Percentiles rank a stretch among this genome's conserved stretches.
Conservation (phyloP, 2,797 vertebrate genomes). For the Arctocebus calabarensis region DNA sequence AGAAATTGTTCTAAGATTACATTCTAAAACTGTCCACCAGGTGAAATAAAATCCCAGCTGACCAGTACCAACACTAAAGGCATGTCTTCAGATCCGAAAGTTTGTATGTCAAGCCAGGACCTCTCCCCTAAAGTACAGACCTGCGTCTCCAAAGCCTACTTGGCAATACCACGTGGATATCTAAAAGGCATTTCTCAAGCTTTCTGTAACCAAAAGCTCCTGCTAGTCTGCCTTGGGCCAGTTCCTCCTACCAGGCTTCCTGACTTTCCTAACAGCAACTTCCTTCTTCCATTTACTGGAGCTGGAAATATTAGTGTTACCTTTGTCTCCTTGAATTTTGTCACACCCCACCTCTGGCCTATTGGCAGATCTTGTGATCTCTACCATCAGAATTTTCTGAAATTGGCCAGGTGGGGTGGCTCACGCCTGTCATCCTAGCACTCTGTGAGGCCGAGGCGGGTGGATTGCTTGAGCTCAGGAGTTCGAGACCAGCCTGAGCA, state of each 20-base stretch:
- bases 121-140: neutral
- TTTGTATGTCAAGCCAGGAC: neutral
- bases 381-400: conserved; percentile 32
- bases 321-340: conserved; percentile 24
- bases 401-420: neutral
- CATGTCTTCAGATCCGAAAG: neutral
- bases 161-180: neutral
- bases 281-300: neutral
- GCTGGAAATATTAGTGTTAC: neutral
- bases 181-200: neutral
- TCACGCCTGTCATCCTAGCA: no score
- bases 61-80: neutral
- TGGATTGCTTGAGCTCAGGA: no score
- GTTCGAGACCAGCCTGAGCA: no score
- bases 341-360: neutral
- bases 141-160: neutral
- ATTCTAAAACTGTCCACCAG: neutral
- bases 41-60: conserved; percentile 21
- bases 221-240: neutral
- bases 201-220: neutral
- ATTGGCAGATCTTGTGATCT: neutral
- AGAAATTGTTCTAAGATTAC: neutral
- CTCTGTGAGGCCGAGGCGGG: no score
- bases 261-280: neutral
- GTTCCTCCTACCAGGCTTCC: neutral